A percentile compares a stretch with the other conserved stretches of the same genome.
These are phyloP conservation scores for Eustalomyia histrio DNA, from an alignment of 2,888 invertebrate genomes.

Conservation along the genomic window DNA sequence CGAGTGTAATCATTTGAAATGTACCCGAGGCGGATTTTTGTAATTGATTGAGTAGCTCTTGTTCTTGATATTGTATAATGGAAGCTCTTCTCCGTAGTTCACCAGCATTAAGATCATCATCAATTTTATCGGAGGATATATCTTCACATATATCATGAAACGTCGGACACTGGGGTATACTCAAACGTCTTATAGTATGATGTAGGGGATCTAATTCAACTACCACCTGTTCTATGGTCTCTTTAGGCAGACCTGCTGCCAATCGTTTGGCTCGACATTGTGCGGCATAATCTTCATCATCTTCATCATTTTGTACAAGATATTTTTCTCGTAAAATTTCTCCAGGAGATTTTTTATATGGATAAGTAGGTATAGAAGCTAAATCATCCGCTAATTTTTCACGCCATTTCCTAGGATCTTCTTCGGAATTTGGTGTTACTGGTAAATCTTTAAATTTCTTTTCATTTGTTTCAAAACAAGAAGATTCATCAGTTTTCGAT, in stretches of 20 bases:
- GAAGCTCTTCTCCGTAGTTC: constrained; percentile 79
- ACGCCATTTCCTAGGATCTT: constrained; percentile 81
- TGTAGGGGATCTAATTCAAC: constrained; percentile 74
- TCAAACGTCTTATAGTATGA: constrained; percentile 74
- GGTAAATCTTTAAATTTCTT: constrained; percentile 68
- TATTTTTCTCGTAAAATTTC: constrained; percentile 87
- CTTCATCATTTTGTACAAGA: constrained; percentile 80
- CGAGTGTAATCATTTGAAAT: constrained; percentile 76
- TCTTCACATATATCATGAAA: constrained; percentile 82
- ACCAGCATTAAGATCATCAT: constrained; percentile 81
- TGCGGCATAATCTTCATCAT: constrained; percentile 70
- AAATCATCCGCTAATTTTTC: constrained; percentile 83
- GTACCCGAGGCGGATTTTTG: constrained; percentile 77
- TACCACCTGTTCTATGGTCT: constrained; percentile 69
- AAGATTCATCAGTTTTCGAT: constrained; percentile 40
- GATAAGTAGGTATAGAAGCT: constrained; percentile 70
- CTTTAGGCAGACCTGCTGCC: constrained; percentile 66
- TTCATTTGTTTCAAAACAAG: constrained; percentile 65
- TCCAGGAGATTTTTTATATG: constrained; percentile 84
- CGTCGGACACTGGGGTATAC: constrained; percentile 79
- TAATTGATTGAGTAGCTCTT: constrained; percentile 76
- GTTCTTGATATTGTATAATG: constrained; percentile 82
- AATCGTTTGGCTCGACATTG: constrained; percentile 62
- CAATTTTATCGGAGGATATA: constrained; percentile 81
- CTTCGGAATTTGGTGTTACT: constrained; percentile 79